phyloP scores from a whole-genome alignment of 2,888 invertebrate genomes.

The Pyralis farinalis region DNA sequence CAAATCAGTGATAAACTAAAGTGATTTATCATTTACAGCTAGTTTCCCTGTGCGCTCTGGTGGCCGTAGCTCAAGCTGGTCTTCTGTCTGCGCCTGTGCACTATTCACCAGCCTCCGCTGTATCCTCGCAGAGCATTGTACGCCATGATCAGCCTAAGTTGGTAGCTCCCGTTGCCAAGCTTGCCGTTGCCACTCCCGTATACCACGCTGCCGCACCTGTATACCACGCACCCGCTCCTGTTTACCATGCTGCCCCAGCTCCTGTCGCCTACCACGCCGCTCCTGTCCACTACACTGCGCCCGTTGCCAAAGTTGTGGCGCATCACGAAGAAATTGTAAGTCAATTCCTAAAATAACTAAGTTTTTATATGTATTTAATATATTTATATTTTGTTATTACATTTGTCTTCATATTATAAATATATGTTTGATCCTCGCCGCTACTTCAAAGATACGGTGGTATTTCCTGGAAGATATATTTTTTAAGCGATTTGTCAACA shows the following conservation, averaged over 20 bases:
- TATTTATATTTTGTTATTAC: too few relatives aligned
- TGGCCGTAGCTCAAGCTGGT: slow-evolving; percentile 34
- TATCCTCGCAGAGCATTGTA: slow-evolving; percentile 47
- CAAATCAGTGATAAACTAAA: not conserved
- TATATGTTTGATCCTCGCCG: too few relatives aligned
- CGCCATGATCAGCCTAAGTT: slow-evolving; percentile 43
- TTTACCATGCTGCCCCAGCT: slow-evolving; percentile 8
- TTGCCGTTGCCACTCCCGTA: slow-evolving; percentile 18
- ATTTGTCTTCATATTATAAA: too few relatives aligned
- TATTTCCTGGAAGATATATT: too few relatives aligned
- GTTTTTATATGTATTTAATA: too few relatives aligned
- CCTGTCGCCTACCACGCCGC: slow-evolving; percentile 12
- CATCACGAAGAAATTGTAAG: slow-evolving; percentile 5
- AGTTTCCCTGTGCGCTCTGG: slow-evolving; percentile 31
- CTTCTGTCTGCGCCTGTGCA: slow-evolving; percentile 46
- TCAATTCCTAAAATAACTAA: not conserved
- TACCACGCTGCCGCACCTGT: slow-evolving; percentile 22
- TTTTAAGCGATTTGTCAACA: too few relatives aligned
- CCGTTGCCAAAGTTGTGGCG: slow-evolving; percentile 10
- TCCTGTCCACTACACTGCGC: slow-evolving; percentile 25
- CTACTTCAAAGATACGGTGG: too few relatives aligned
- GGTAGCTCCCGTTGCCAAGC: slow-evolving; percentile 10
- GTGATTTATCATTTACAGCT: slow-evolving; percentile 25
- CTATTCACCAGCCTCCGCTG: slow-evolving; percentile 40
- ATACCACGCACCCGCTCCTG: slow-evolving; percentile 25